These are phyloP conservation scores for Taxidea taxus DNA, from an alignment of 2,113 vertebrate genomes.

Conservation along the genomic window DNA sequence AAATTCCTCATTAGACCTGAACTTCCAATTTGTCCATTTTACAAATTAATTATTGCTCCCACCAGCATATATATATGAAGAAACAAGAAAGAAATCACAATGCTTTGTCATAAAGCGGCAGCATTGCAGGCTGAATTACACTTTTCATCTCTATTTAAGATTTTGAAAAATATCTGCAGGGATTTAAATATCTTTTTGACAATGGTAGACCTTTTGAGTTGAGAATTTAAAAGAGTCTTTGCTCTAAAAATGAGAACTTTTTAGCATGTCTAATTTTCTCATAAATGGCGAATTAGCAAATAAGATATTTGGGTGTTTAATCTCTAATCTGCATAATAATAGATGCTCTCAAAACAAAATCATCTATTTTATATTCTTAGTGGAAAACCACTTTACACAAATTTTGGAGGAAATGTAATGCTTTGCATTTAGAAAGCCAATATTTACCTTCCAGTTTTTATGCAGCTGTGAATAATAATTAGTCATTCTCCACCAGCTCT, in stretches of 20 bases:
- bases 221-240: constrained; percentile 40
- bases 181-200: constrained; percentile 42
- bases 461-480: constrained; percentile 49
- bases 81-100: constrained; percentile 34
- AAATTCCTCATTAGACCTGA: constrained; percentile 54
- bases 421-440: constrained; percentile 51
- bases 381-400: constrained; percentile 33
- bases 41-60: constrained; percentile 63
- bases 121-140: background rate
- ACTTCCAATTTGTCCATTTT: constrained; percentile 54
- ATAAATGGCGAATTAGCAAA: constrained; percentile 47
- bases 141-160: background rate
- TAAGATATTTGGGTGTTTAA: constrained; percentile 55
- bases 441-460: constrained; percentile 60
- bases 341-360: constrained; percentile 65
- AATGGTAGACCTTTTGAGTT: constrained; percentile 28
- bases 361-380: constrained; percentile 49
- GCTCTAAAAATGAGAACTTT: constrained; percentile 16
- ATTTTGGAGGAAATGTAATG: constrained; percentile 41
- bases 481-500: background rate
- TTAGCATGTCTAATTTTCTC: constrained; percentile 60
- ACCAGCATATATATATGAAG: background rate
- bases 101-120: constrained; percentile 43
- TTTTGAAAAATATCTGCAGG: constrained; percentile 33
- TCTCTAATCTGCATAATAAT: constrained; percentile 65